Base-by-base conservation (phyloP, 1,140 invertebrate species). In the Cyclargus thomasi region DNA sequence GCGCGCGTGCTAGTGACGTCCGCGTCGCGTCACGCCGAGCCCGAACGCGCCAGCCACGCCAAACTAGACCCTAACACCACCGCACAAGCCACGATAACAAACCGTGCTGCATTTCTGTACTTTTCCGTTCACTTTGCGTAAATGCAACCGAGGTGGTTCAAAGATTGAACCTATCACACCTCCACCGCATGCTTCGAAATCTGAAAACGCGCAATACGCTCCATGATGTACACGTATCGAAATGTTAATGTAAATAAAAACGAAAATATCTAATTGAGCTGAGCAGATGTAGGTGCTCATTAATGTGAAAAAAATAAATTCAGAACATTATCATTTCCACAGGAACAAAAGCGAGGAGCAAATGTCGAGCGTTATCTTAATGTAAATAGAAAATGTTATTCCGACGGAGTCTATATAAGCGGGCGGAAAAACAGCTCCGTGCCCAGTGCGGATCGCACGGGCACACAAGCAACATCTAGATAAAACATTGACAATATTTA, bases 371-470 rank as follows among this genome's bases (percentile, higher is more conserved):
- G 39, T 73, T 80, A 80, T 78, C 74, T 65, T 59, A 74, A 71
- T 73, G 70, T 77, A 81, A 80, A 81, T 74, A 78, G 36, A 35
- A 39, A 36, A 39, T 80, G 79, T 81, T 79, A 67, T 64, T 36
- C 21, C 71, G 63, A 75, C 78, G 76, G 80, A 86, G 77, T 73
- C 72, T 86, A 85, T 88, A 88, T 67, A 88, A 85, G 70, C 67
- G 59, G 64, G 21, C 23, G 65, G 35, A 64, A 64, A 68, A 21
- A 21, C 23, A 17, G 16, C 16, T 77, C 75, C 16, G 67, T 71
- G 83, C 80, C 82, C 83, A 88, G 83, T 88, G 83, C 81, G 85
- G 83, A 85, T 83, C 72, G 85, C 77, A 79, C 84, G 82, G 84
- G 83, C 81, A 85, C 70, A 86, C 80, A 72, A 68, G 65, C 74